Evolutionary conservation across 2,888 invertebrate species (phyloP).

Genomic region (Sarcophaga rosellei): DNA sequence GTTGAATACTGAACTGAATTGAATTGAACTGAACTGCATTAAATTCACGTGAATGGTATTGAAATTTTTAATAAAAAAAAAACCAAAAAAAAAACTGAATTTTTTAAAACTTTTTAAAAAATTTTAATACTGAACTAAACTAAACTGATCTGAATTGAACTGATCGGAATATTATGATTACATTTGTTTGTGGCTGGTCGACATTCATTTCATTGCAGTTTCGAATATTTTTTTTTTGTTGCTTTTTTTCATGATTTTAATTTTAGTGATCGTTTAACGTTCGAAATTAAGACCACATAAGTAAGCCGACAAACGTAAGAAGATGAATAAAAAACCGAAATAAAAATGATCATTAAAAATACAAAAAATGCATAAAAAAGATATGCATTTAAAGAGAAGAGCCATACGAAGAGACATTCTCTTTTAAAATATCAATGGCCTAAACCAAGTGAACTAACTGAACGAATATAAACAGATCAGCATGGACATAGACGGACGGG

Average conservation of each 20-base stretch:
- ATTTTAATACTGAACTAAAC: no score
- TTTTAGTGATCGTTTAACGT: background rate
- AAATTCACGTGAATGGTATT: slow-evolving; percentile 12
- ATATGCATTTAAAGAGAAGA: background rate
- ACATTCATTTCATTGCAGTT: slow-evolving; percentile 59
- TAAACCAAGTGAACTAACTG: no score
- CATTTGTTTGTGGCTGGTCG: background rate
- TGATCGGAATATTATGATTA: no score
- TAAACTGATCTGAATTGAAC: no score
- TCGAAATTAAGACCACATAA: background rate
- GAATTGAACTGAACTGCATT: no score
- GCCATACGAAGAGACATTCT: background rate
- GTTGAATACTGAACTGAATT: slow-evolving; percentile 9
- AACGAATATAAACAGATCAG: background rate
- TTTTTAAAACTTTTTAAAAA: no score
- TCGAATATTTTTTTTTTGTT: slow-evolving; percentile 1
- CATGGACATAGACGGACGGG: background rate
- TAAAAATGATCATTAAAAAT: background rate
- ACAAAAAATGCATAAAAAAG: background rate
- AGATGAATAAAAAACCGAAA: background rate
- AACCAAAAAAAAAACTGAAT: background rate
- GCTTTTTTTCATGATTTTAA: background rate
- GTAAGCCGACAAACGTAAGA: slow-evolving; percentile 2
- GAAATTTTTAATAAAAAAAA: slow-evolving; percentile 1
- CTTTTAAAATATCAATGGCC: background rate